These are phyloP conservation scores for Drosophila funebris DNA, from an alignment of 1,140 invertebrate species.

Conservation along the genomic window DNA sequence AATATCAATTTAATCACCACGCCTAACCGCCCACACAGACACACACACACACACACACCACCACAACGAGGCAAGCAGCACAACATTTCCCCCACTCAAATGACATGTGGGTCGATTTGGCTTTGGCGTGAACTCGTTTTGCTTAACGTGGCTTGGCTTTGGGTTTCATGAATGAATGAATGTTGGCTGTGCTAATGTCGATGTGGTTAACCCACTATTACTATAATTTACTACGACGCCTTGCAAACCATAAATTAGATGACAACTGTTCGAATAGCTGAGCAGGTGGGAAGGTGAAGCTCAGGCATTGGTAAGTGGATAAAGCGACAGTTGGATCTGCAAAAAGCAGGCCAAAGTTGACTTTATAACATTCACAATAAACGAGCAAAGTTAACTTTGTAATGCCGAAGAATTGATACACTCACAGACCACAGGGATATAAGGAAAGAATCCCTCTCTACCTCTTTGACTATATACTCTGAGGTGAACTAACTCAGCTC, in stretches of 20 bases:
- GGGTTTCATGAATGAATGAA: slow-evolving; percentile 43
- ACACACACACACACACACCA: not conserved
- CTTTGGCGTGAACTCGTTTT: slow-evolving; percentile 40
- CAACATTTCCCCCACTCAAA: not conserved
- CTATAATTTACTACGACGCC: slow-evolving; percentile 42
- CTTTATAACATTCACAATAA: not conserved
- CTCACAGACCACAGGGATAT: too few relatives aligned
- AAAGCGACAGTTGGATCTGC: slow-evolving; percentile 4
- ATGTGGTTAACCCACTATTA: slow-evolving; percentile 34
- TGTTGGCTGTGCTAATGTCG: not conserved
- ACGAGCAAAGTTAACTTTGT: not conserved
- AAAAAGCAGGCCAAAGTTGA: not conserved
- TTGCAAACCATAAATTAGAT: slow-evolving; percentile 23
- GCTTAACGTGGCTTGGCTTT: slow-evolving; percentile 14
- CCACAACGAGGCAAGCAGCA: not conserved
- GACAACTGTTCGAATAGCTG: slow-evolving; percentile 25
- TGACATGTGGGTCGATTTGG: slow-evolving; percentile 44
- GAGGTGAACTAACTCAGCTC: too few relatives aligned
- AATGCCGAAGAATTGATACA: too few relatives aligned
- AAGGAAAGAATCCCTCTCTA: too few relatives aligned
- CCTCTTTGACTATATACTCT: too few relatives aligned
- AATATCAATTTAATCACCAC: slow-evolving; percentile 12
- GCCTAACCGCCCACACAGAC: slow-evolving; percentile 27
- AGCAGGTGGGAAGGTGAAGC: slow-evolving; percentile 26
- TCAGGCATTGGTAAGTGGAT: slow-evolving; percentile 36